Base-by-base conservation (phyloP, 92 coral and sea anemone species). In the Actinernus sp. region DNA sequence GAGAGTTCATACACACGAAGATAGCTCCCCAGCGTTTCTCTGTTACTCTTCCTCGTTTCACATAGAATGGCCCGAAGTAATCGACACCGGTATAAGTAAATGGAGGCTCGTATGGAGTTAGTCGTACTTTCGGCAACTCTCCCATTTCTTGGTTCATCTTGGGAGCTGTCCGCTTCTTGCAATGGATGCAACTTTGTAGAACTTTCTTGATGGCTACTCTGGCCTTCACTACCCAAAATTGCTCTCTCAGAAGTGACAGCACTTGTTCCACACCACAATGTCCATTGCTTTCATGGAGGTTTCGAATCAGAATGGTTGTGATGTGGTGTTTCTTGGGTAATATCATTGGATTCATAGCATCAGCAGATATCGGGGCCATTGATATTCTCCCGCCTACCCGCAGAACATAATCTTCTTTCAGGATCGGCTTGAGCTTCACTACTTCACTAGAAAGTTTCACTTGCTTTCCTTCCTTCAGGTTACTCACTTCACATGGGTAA, bases 211-310 rank as follows among this genome's bases (percentile, higher is more conserved):
- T 72, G 26, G 63, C 31, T 1, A 65, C 82, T 34, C 87, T 59
- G 18, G 46, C 47, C 26, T 60, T 76, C 4, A 79, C 74, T 29
- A 88, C 78, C 93, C 93, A 88, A 40, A 76, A 63, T 18, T 63
- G 34, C 55, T 88, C 88, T 51, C 79, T 55, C 71, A 82, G 30
- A 48, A 46, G 65, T 20, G 85, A 73, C 40, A 56, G 49, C 31
- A 81, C 74, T 19, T 86, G 92, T 49, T 81, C 88, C 2, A 69
- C 74, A 13, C 92, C 88, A 40, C 63, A 23, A 36, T 87, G 93
- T 0, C 84, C 88, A 43, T 47, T 58, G 34, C 46, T 39, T 16
- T 13, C 27, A 27, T 86, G 68, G 46, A 65, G 61, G 57, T 74
- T 77, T 18, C 51, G 49, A 28, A 78, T n/a, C n/a, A n/a, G n/a